Evolutionary conservation across 2,113 vertebrate species (phyloP).

Genomic region (Mastomys natalensis): DNA sequence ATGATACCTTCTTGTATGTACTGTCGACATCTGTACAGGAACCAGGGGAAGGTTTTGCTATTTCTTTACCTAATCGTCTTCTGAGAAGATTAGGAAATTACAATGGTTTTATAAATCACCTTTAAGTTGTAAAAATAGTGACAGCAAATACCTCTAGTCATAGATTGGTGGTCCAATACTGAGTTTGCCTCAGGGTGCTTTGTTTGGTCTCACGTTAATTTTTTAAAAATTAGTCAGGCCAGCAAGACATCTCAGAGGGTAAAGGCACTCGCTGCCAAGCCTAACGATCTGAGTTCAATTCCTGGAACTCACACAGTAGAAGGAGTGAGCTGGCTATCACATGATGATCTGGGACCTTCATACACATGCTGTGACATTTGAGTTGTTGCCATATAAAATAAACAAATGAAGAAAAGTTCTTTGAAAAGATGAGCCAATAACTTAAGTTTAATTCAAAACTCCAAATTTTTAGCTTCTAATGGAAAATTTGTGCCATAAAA

Average conservation of each 20-base stretch:
- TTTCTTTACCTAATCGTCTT: conserved; percentile 5
- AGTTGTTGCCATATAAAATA: not conserved
- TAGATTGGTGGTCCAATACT: not conserved
- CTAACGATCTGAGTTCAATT: not conserved
- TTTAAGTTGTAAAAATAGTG: conserved; percentile 21
- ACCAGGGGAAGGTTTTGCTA: not conserved
- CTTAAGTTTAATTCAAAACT: conserved; percentile 43
- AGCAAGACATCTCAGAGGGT: not conserved
- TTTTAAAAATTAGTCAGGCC: not conserved
- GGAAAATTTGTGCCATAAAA: conserved; percentile 27
- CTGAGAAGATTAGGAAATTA: conserved; percentile 20
- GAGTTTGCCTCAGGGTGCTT: not conserved
- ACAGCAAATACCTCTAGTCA: not conserved
- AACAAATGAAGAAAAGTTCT: not conserved
- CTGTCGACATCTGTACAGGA: too few species aligned
- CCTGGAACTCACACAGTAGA: not conserved
- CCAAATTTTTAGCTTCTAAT: conserved; percentile 26
- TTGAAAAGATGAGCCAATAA: not conserved
- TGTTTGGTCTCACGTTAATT: not conserved
- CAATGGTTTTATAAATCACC: not conserved
- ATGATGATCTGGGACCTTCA: not conserved
- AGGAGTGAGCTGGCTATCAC: not conserved
- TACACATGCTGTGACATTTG: not conserved
- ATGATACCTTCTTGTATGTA: not conserved
- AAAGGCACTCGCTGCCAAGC: not conserved